Evolutionary conservation across 2,888 invertebrate genomes (phyloP).

Genomic region (Stenodera caucasica): DNA sequence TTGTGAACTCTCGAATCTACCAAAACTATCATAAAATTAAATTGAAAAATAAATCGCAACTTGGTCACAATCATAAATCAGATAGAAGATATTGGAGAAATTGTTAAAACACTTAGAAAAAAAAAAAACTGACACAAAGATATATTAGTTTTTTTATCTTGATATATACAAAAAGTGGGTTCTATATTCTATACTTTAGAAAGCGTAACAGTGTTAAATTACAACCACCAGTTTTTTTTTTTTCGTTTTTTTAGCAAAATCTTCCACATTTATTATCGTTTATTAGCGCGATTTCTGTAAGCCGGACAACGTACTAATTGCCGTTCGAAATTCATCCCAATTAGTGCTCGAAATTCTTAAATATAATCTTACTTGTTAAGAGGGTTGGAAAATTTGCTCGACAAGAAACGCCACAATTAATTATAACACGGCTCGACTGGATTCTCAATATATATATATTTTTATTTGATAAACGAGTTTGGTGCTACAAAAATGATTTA

Average conservation of each 20-base stretch:
- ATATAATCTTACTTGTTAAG: slow-evolving; percentile 1
- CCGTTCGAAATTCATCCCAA: neutral
- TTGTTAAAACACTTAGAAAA: slow-evolving; percentile 13
- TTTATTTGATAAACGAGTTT: neutral
- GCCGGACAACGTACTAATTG: neutral
- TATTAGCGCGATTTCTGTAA: slow-evolving; percentile 15
- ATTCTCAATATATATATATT: slow-evolving; percentile 1
- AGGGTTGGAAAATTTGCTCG: neutral
- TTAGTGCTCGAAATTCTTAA: neutral
- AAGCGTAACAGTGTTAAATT: neutral
- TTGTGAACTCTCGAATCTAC: slow-evolving; percentile 16
- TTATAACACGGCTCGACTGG: neutral
- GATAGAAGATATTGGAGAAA: slow-evolving; percentile 21
- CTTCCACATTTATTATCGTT: slow-evolving; percentile 15
- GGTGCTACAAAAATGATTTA: neutral
- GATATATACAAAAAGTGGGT: slow-evolving; percentile 17
- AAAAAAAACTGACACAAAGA: slow-evolving; percentile 38
- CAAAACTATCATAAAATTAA: slow-evolving; percentile 17
- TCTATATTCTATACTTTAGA: neutral
- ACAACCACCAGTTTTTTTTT: neutral
- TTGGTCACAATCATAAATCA: slow-evolving; percentile 16
- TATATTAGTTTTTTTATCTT: slow-evolving; percentile 36
- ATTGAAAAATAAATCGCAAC: slow-evolving; percentile 26
- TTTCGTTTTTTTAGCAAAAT: too few relatives aligned
- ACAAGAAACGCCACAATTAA: neutral